Percentiles rank a stretch among this genome's conserved stretches.
phyloP scores from a whole-genome alignment of 53 echinoderm and acorn worm species.

The Echinometra lucunter region DNA sequence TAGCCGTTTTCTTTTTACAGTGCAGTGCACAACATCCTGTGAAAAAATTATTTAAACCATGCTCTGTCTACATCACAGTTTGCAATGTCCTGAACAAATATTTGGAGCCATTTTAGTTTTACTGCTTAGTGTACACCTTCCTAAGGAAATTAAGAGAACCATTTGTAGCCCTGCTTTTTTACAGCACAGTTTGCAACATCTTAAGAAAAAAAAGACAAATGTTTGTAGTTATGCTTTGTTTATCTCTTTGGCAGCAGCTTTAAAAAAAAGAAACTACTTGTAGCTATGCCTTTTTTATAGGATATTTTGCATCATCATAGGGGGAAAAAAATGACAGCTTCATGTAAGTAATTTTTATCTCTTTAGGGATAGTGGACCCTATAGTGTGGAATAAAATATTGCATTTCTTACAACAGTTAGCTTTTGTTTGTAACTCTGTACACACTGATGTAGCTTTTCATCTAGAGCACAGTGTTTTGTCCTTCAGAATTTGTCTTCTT shows the following conservation, averaged over 20 bases:
- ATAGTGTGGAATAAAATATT: no score
- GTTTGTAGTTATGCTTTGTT: neutral
- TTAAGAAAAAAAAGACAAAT: neutral
- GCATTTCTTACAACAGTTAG: no score
- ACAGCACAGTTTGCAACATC: conserved; percentile 38
- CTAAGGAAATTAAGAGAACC: neutral
- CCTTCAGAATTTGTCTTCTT: no score
- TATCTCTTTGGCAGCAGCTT: no score
- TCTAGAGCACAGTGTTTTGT: no score
- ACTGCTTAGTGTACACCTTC: neutral
- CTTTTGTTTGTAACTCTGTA: no score
- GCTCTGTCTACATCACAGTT: conserved; percentile 48
- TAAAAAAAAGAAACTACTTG: neutral
- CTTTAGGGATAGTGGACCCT: no score
- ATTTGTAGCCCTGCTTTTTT: neutral
- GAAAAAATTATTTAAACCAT: conserved; percentile 62
- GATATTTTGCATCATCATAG: neutral
- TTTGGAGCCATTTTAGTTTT: neutral
- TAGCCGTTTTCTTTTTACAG: neutral
- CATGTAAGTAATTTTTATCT: no score
- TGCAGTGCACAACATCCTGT: neutral
- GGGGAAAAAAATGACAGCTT: no score
- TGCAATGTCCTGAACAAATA: conserved; percentile 38
- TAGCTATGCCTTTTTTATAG: neutral
- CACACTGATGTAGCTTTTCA: no score